Base-by-base conservation (phyloP, 2,113 vertebrate genomes). In the Cervus canadensis region DNA sequence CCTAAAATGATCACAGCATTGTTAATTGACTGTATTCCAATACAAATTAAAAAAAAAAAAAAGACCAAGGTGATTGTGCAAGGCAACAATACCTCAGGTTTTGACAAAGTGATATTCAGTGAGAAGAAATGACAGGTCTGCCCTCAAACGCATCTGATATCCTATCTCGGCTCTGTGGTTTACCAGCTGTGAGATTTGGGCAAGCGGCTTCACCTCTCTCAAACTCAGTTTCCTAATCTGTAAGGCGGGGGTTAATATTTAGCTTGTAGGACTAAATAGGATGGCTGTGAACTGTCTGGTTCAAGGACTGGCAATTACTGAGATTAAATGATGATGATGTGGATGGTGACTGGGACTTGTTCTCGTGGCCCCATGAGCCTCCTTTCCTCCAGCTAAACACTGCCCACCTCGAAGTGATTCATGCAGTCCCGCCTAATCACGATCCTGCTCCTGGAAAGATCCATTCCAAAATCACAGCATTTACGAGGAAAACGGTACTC, bases 291-390 rank as follows among this genome's bases (percentile, higher is more conserved):
- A 40, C 3, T 28, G 13, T 82, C 33, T 25, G 6, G 26, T 57
- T 43, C 30, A 9, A 1, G 19, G 64, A 48, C 6, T 40, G 48
- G 30, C 33, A 40, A 30, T 16, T 15, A 13, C 64, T 19, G 0
- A 13, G 13, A 36, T 30, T 36, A 83, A 33, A 33, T 28, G 40
- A 59, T 1, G 28, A 11, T 13, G 59, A 56, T 5, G 13, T 0
- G 28, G 4, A n/a, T 10, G 56, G 21, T 23, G 71, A 33, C 2
- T 1, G 15, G 84, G 17, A n/a, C 17, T 52, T 5, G 1, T 23
- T 59, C 45, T n/a, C 7, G 25, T 0, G 19, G 21, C 33, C 14
- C 17, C 36, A 26, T 0, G n/a, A 71, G 17, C 48, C 50, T 17
- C 52, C 7, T 54, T 78, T 45, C 28, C 62, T 59, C n/a, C 10